Base-by-base conservation (phyloP, 2,113 vertebrate species). In the Ramphastos sulfuratus region DNA sequence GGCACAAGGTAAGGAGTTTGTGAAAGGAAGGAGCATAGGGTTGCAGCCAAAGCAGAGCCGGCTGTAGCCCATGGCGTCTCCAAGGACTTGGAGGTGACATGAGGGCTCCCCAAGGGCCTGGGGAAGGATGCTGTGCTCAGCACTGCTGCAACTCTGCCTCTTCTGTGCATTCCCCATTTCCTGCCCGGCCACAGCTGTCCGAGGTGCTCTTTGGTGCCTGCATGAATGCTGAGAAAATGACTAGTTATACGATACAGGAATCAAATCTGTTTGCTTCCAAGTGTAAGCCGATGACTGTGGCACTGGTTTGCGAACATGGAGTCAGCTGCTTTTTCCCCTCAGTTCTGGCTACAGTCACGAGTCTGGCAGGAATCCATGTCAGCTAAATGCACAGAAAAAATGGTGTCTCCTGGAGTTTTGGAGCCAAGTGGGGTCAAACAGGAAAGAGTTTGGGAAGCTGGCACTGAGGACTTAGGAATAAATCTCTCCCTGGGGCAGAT, bases 401-500 rank as follows among this genome's bases (percentile, higher is more conserved):
- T 71, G 82, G 33, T 1, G 2, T 92, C 92, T 94, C 85, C 48
- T 4, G 17, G 85, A 92, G 90, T 48, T 90, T 79, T 81, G 80
- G 73, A 88, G 69, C 69, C 88, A 76, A 93, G 54, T n/a, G 65
- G 88, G 80, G 31, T 90, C 69, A 78, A 92, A 88, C 85, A 75
- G 93, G 85, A 96, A 92, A 35, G 63, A 90, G 54, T 92, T 94
- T 61, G 88, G 83, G 85, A 95, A 86, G 70, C 83, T 73, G 7
- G 92, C 83, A 69, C 80, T 78, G 48, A n/a, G 5, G 82, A 58
- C 54, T 81, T 88, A 67, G 76, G 31, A 96, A 93, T 92, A 96
- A 96, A 93, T 92, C 92, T 93, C 33, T 96, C 95, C 88, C 96
- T 6, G 1, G 90, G 96, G 90, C 90, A 94, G 90, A 75, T 76